Evolutionary conservation across 2,797 vertebrate genomes (phyloP).

Genomic region (Babyrousa celebensis): DNA sequence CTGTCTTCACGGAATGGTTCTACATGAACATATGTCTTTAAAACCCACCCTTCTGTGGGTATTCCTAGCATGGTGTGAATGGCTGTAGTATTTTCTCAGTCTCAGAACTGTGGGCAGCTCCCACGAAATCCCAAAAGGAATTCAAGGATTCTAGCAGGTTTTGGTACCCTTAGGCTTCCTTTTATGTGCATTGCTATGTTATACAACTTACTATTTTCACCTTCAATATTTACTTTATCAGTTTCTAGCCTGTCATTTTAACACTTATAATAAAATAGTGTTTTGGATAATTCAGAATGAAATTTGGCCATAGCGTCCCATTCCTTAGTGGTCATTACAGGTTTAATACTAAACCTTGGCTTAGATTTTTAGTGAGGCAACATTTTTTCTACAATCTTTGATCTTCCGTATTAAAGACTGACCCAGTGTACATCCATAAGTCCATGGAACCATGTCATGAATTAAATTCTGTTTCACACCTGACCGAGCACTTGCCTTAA

Average conservation of each 20-base stretch:
- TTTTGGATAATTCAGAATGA: slow-evolving; percentile 58
- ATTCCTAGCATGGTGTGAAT: background rate
- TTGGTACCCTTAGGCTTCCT: background rate
- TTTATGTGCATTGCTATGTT: slow-evolving; percentile 15
- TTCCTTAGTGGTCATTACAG: slow-evolving; percentile 6
- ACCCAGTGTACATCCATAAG: background rate
- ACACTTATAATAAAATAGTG: slow-evolving; percentile 31
- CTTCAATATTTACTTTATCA: slow-evolving; percentile 40
- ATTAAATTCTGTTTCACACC: slow-evolving; percentile 52
- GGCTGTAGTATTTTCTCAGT: background rate
- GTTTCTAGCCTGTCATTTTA: slow-evolving; percentile 7
- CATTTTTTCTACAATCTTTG: background rate
- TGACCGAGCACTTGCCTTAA: background rate
- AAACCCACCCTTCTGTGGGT: background rate
- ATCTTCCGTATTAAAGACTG: slow-evolving; percentile 14
- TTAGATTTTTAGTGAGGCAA: slow-evolving; percentile 41
- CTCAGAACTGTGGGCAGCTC: background rate
- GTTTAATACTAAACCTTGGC: slow-evolving; percentile 21
- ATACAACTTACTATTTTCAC: background rate
- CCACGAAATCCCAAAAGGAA: background rate
- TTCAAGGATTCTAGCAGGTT: background rate
- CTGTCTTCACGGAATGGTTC: background rate
- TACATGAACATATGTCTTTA: background rate
- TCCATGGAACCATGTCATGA: background rate
- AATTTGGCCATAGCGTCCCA: slow-evolving; percentile 33